Evolutionary conservation across 2,888 invertebrate species (phyloP), one percentile per base, ranked within the genome.

Genomic region (Alcis repandata): DNA sequence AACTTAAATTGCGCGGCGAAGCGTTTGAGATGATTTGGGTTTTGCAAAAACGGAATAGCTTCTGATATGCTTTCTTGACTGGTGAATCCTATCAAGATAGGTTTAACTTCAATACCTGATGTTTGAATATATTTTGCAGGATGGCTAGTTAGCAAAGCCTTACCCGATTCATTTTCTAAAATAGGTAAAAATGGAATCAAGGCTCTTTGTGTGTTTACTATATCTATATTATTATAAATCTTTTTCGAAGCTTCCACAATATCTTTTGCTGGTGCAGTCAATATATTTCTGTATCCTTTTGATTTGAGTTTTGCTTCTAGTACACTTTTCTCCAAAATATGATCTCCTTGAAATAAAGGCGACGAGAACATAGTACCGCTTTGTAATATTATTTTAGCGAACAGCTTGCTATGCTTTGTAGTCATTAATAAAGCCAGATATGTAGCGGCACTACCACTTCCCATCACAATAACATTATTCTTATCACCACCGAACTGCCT

Each of bases 61-160:
- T 92, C 91, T n/a, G 91, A 83, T 69, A 93, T 89, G 72, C 90
- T 88, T 78, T 94, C 94, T 78, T 91, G 86, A 20, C 91, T 93
- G 64, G 90, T 94, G 62, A 90, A 94, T 41, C 94, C 94, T n/a
- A 93, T 84, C 49, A 94, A 77, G 43, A 93, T 82, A 11, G 93
- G 90, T 63, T 90, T 86, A 38, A 71, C 75, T 4, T 71, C 64
- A 27, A 75, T 65, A 22, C 71, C 66, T 54, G 68, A 59, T 8
- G 65, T 69, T n/a, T 69, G 68, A 40, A 78, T 76, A 56, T 83
- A 76, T 10, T 85, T 72, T 9, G 79, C 72, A 2, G 85, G 82
- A 11, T 68, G 66, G 38, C 69, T 74, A 2, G 69, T 77, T 40
- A 92, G 52, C 45, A 92, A 69, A 0, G 90, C 84, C 13, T 69